These are phyloP conservation scores for Mystacides longicornis DNA, from an alignment of 2,888 invertebrate genomes.

Conservation along the genomic window DNA sequence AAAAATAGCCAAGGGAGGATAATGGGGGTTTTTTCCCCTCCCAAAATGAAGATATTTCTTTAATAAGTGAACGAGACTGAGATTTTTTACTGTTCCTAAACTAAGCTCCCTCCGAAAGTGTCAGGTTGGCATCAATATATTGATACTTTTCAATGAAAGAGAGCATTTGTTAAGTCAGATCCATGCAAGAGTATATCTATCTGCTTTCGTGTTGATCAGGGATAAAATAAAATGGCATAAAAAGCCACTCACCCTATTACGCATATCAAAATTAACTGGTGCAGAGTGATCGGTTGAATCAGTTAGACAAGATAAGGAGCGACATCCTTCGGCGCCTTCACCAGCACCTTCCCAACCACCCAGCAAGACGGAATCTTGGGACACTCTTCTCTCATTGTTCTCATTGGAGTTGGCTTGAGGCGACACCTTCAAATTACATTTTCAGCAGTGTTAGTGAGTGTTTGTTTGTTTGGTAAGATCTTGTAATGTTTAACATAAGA, in stretches of 20 bases:
- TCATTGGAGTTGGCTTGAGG: not conserved
- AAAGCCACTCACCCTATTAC: conserved; percentile 64
- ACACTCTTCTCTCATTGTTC: conserved; percentile 10
- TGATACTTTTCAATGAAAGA: no score
- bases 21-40: no score
- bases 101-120: no score
- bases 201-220: no score
- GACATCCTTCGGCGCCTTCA: conserved; percentile 64
- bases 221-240: not conserved
- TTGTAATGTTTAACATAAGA: no score
- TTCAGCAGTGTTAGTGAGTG: not conserved
- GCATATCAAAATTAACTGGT: conserved; percentile 87
- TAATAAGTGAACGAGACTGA: no score
- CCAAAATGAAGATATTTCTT: no score
- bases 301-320: conserved; percentile 76
- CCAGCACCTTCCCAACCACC: conserved; percentile 28
- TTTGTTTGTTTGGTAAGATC: not conserved
- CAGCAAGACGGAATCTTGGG: conserved; percentile 23
- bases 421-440: not conserved
- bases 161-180: no score
- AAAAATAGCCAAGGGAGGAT: no score
- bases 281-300: conserved; percentile 88
- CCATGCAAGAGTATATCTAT: no score
- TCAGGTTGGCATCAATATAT: no score
- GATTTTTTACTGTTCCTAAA: no score